Conservation (phyloP, 2,888 invertebrate species). For the Ectemnius cavifrons region DNA sequence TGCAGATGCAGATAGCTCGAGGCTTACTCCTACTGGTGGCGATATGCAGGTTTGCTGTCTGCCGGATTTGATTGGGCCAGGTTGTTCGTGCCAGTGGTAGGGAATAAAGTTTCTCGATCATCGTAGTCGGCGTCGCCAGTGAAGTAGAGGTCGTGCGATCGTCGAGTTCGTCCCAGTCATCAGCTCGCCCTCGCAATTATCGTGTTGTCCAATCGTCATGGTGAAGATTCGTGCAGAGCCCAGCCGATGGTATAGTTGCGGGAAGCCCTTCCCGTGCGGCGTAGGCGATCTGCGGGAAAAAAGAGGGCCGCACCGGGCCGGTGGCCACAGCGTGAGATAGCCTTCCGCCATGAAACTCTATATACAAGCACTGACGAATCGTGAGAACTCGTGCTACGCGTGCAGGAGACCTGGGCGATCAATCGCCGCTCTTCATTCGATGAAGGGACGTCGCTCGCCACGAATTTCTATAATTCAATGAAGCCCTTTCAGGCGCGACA, state of each 20-base stretch:
- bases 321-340: slow-evolving; percentile 33
- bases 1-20: no score
- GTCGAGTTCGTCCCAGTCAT: slow-evolving; percentile 31
- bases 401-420: background rate
- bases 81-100: no score
- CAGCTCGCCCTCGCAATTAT: slow-evolving; percentile 23
- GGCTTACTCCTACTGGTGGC: no score
- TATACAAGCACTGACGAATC: background rate
- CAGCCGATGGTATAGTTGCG: slow-evolving; percentile 91
- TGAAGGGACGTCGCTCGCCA: slow-evolving; percentile 28
- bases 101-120: background rate
- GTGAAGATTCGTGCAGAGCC: slow-evolving; percentile 65
- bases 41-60: no score
- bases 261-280: slow-evolving; percentile 88
- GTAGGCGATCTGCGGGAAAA: slow-evolving; percentile 84
- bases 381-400: background rate
- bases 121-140: slow-evolving; percentile 24
- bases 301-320: slow-evolving; percentile 46
- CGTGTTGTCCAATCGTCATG: slow-evolving; percentile 20
- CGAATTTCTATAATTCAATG: slow-evolving; percentile 7
- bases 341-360: background rate
- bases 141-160: slow-evolving; percentile 15
- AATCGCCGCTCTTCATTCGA: slow-evolving; percentile 15
- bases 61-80: no score
- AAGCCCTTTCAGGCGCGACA: background rate